Conservation (phyloP, 1,140 invertebrate genomes). For the Ceratina japonica region DNA sequence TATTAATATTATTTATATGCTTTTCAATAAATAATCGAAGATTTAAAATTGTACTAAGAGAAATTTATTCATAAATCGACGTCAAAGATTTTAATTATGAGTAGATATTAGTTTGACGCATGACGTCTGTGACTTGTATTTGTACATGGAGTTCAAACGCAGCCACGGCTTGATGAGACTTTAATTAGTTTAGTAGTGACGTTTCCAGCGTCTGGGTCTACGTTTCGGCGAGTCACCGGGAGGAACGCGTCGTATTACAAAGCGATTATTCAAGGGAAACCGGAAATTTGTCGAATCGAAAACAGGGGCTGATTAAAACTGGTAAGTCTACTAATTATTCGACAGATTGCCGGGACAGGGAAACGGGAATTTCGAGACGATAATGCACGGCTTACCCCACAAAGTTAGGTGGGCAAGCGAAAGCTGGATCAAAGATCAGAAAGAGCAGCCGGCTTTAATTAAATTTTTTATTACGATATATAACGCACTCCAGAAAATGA, state of each 20-base stretch:
- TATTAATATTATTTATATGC: no score
- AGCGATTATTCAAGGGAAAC: conserved; percentile 35
- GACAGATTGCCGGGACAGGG: conserved; percentile 39
- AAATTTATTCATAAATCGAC: no score
- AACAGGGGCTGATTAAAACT: conserved; percentile 39
- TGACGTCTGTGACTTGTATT: no score
- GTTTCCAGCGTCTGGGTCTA: conserved; percentile 10
- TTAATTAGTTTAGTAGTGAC: conserved; percentile 32
- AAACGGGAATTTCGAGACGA: conserved; percentile 20
- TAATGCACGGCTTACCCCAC: background rate
- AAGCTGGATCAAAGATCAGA: no score
- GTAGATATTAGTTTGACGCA: no score
- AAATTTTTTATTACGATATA: conserved; percentile 2
- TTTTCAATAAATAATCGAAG: no score
- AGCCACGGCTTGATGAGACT: conserved; percentile 8
- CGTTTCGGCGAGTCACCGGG: conserved; percentile 8
- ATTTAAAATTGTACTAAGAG: no score
- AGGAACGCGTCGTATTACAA: conserved; percentile 32
- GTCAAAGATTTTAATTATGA: no score
- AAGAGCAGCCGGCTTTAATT: background rate
- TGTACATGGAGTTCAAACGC: background rate
- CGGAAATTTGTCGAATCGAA: conserved; percentile 39
- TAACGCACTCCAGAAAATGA: no score
- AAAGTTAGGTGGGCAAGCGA: background rate
- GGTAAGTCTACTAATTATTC: conserved; percentile 46